These are phyloP conservation scores for Tenthredo distinguenda DNA, from an alignment of 2,888 invertebrate species.

Conservation along the genomic window DNA sequence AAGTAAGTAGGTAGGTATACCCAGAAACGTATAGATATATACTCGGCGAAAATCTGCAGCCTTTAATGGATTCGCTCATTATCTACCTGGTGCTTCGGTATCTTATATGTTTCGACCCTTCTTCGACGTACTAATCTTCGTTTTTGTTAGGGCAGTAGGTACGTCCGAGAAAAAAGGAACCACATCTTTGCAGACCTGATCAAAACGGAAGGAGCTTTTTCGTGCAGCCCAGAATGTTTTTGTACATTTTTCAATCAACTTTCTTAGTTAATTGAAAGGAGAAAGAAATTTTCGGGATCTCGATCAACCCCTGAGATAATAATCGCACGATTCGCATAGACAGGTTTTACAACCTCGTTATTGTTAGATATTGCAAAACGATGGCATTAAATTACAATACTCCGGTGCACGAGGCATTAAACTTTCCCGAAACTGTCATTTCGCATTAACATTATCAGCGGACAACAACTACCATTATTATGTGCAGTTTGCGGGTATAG, in stretches of 20 bases:
- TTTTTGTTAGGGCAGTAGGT: not conserved
- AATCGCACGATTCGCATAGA: not conserved
- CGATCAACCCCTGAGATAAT: not conserved
- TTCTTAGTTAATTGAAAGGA: not conserved
- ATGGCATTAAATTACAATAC: not conserved
- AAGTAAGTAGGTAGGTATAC: not conserved
- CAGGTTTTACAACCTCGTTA: not conserved
- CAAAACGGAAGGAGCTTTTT: not conserved
- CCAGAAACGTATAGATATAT: not conserved
- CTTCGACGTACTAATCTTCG: not conserved
- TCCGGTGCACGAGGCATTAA: constrained; percentile 13
- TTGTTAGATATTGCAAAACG: not conserved
- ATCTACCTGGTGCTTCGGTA: not conserved
- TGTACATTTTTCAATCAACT: constrained; percentile 14
- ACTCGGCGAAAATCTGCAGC: not conserved
- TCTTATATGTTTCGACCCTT: not conserved
- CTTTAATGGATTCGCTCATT: constrained; percentile 19
- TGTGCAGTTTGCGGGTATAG: constrained; percentile 10
- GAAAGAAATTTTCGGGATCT: not conserved
- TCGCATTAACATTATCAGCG: constrained; percentile 7
- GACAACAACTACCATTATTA: constrained; percentile 20
- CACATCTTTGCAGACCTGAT: not conserved
- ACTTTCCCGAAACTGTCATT: constrained; percentile 40
- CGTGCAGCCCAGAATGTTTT: not conserved
- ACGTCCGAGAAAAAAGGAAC: not conserved